These are phyloP conservation scores for Spongia lamella DNA, from an alignment of 37 sponge, comb jelly and placozoan genomes.

Conservation along the genomic window DNA sequence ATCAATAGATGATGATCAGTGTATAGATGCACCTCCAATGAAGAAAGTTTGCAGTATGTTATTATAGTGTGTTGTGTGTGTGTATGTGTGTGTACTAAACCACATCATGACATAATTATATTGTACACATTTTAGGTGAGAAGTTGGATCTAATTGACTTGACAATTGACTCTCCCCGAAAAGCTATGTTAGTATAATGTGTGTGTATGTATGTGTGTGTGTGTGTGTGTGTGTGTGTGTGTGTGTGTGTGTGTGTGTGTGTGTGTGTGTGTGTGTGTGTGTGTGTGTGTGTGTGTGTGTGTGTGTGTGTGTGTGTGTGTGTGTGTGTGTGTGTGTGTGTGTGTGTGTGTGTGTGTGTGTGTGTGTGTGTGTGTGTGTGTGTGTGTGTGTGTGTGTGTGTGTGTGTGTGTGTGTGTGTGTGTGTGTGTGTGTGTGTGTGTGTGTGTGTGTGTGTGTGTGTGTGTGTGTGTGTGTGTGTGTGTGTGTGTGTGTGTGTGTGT, in stretches of 20 bases:
- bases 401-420: too few relatives aligned
- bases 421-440: too few relatives aligned
- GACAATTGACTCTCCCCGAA: background rate
- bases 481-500: too few relatives aligned
- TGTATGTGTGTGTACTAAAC: background rate
- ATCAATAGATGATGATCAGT: background rate
- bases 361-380: too few relatives aligned
- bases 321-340: conserved; percentile 12
- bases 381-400: too few relatives aligned
- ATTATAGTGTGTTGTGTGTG: background rate
- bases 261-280: background rate
- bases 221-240: conserved; percentile 17
- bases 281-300: background rate
- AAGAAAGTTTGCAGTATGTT: background rate
- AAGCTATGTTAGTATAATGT: background rate
- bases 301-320: background rate
- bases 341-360: background rate
- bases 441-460: too few relatives aligned
- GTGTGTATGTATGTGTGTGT: background rate
- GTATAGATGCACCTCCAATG: background rate
- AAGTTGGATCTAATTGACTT: background rate
- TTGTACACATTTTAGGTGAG: too few relatives aligned
- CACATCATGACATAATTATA: too few relatives aligned
- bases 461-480: too few relatives aligned
- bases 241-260: conserved; percentile 33